Conservation (phyloP, 2,113 vertebrate species). For the Heptranchias perlo region DNA sequence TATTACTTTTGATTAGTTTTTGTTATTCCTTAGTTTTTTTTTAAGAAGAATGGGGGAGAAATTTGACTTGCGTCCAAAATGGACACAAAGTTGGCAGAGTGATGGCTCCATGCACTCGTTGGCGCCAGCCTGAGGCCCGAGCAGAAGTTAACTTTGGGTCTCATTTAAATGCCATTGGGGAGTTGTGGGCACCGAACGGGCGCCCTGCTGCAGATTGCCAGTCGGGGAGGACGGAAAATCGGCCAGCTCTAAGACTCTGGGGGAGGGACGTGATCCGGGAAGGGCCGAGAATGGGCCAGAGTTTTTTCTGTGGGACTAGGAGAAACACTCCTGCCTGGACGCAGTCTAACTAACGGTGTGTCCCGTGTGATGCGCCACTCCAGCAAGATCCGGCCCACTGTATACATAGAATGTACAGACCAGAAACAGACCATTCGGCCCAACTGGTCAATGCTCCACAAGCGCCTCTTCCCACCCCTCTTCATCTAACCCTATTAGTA, state of each 20-base stretch:
- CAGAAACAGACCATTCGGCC: too few species aligned
- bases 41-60: neutral
- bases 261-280: neutral
- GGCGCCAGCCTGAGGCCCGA: neutral
- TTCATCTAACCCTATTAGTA: neutral
- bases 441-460: too few species aligned
- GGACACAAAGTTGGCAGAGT: neutral
- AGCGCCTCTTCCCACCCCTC: neutral
- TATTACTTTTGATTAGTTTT: neutral
- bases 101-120: neutral
- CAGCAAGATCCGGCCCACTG: neutral
- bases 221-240: neutral
- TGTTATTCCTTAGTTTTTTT: neutral
- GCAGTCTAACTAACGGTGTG: neutral
- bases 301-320: neutral
- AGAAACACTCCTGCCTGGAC: neutral
- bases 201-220: neutral
- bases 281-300: neutral
- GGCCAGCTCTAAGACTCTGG: neutral
- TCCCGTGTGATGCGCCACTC: neutral
- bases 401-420: neutral
- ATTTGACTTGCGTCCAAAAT: neutral
- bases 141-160: neutral
- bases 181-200: neutral
- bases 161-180: neutral